phyloP scores from a whole-genome alignment of 1,140 invertebrate genomes.

The Drosophila serrata region DNA sequence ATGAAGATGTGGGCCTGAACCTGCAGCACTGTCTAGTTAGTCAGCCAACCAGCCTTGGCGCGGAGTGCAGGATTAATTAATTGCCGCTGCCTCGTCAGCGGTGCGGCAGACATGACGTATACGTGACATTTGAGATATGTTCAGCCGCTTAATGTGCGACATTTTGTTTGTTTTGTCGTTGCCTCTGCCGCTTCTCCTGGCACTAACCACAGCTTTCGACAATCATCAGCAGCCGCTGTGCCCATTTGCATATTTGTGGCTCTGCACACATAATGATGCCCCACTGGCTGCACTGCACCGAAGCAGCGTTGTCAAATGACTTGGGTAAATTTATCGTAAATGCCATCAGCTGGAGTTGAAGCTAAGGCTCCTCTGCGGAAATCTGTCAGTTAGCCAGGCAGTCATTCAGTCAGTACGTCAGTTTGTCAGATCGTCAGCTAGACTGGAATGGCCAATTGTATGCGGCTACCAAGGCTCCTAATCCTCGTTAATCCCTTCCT shows the following conservation, averaged over 20 bases:
- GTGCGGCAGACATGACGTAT: constrained; percentile 71
- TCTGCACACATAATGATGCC: constrained; percentile 72
- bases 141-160: constrained; percentile 80
- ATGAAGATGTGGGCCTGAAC: constrained; percentile 68
- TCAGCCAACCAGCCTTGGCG: constrained; percentile 18
- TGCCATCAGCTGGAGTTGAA: constrained; percentile 69
- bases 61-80: constrained; percentile 81
- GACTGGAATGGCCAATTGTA: constrained; percentile 45
- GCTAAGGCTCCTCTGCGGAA: constrained; percentile 15
- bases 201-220: constrained; percentile 63
- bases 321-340: constrained; percentile 85
- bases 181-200: constrained; percentile 8
- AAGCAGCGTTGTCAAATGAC: constrained; percentile 81
- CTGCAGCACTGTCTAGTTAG: constrained; percentile 57
- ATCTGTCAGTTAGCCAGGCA: constrained; percentile 32
- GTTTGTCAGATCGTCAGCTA: constrained; percentile 16
- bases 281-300: constrained; percentile 36
- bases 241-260: constrained; percentile 62
- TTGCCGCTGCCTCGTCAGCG: constrained; percentile 59
- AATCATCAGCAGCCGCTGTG: constrained; percentile 63
- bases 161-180: constrained; percentile 74
- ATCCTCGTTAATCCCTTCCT: constrained; percentile 77
- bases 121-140: constrained; percentile 81
- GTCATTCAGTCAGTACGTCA: constrained; percentile 1
- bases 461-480: constrained; percentile 56